phyloP scores from a whole-genome alignment of 2,113 vertebrate species.

The Motacilla alba region DNA sequence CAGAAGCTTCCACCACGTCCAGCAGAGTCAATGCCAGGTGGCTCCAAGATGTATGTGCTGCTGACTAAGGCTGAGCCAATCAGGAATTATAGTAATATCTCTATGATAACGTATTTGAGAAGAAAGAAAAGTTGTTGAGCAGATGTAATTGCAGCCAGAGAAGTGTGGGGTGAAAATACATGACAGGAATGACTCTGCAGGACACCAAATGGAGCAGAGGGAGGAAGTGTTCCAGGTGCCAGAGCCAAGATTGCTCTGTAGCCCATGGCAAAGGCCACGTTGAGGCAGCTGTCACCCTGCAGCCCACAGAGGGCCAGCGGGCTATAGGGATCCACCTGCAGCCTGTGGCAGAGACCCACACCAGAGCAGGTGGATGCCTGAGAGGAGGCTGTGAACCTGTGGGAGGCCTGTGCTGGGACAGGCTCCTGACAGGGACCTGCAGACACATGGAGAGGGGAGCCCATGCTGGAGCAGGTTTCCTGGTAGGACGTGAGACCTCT shows the following conservation, averaged over 20 bases:
- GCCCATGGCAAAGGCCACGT: not conserved
- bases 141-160: not conserved
- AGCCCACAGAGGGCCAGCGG: not conserved
- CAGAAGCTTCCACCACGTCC: not conserved
- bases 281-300: not conserved
- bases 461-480: not conserved
- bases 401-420: not conserved
- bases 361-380: not conserved
- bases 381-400: not conserved
- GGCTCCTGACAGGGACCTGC: not conserved
- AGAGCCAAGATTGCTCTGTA: not conserved
- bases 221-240: not conserved
- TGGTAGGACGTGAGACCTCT: rapidly evolving
- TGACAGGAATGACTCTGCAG: not conserved
- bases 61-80: not conserved
- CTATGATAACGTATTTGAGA: not conserved
- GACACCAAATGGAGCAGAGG: not conserved
- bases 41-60: not conserved
- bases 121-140: not conserved
- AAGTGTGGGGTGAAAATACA: not conserved
- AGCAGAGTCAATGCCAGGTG: not conserved
- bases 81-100: not conserved
- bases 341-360: not conserved
- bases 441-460: not conserved
- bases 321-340: not conserved